Conservation (phyloP, 1,140 invertebrate genomes). For the Lepidurus packardi region DNA sequence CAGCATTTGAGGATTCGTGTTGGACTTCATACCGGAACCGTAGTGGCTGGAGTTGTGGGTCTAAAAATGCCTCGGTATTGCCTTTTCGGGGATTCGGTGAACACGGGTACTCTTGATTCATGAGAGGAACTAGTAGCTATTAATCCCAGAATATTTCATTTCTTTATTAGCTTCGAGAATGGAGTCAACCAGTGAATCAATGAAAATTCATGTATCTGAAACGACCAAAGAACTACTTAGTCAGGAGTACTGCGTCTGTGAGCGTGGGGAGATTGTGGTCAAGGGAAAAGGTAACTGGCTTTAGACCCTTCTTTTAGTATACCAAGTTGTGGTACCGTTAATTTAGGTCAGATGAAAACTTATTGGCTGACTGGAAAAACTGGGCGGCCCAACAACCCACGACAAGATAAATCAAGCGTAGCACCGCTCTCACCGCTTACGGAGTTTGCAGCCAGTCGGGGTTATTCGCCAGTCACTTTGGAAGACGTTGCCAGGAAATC, state of each 20-base stretch:
- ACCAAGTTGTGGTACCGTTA: conserved; percentile 34
- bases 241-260: conserved; percentile 65
- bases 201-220: conserved; percentile 92
- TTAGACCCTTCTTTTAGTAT: background rate
- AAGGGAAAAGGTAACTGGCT: conserved; percentile 68
- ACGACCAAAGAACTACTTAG: conserved; percentile 72
- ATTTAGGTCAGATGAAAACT: conserved; percentile 80
- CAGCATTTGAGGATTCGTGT: conserved; percentile 82
- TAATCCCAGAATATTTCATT: background rate
- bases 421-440: conserved; percentile 26
- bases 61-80: conserved; percentile 94
- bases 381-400: conserved; percentile 52
- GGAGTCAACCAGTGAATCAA: conserved; percentile 84
- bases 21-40: conserved; percentile 81
- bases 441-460: conserved; percentile 42
- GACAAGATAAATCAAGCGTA: conserved; percentile 37
- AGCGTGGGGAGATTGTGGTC: conserved; percentile 74
- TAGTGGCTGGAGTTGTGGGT: conserved; percentile 90
- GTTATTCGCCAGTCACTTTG: conserved; percentile 77
- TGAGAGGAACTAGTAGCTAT: background rate
- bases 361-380: conserved; percentile 74
- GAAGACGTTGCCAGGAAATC: conserved; percentile 70
- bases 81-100: conserved; percentile 87
- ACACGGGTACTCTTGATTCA: conserved; percentile 52
- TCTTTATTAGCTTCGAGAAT: conserved; percentile 64